Evolutionary conservation across 2,797 vertebrate genomes (phyloP).

Genomic region (Schizopygopsis malacanthus): DNA sequence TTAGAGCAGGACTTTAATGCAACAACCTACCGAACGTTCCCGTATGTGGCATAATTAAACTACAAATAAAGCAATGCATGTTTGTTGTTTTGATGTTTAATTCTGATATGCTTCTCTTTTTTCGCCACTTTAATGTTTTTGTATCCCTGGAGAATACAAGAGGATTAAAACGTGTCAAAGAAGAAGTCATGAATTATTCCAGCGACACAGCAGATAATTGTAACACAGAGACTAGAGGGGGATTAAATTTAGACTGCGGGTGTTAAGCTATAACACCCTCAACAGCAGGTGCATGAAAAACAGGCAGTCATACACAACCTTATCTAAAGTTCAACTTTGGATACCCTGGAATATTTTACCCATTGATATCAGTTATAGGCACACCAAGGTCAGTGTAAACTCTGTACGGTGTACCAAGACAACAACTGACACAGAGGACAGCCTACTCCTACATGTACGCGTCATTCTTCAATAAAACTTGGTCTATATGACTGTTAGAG

Average conservation of each 20-base stretch:
- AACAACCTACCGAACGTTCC: slow-evolving; percentile 8
- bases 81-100: slow-evolving; percentile 19
- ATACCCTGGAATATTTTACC: slow-evolving; percentile 18
- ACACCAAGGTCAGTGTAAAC: background rate
- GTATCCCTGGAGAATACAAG: slow-evolving; percentile 42
- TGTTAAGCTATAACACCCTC: slow-evolving; percentile 42
- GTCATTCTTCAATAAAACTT: background rate
- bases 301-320: slow-evolving; percentile 31
- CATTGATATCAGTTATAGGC: background rate
- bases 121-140: slow-evolving; percentile 21
- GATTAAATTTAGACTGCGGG: slow-evolving; percentile 35
- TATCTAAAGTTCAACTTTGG: slow-evolving; percentile 23
- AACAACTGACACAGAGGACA: background rate
- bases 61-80: slow-evolving; percentile 31
- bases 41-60: slow-evolving; percentile 44
- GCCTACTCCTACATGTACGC: too few species aligned
- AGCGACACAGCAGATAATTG: slow-evolving; percentile 45
- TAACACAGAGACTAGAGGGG: slow-evolving; percentile 45
- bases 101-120: slow-evolving; percentile 3
- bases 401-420: background rate
- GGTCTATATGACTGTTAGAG: background rate
- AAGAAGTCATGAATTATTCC: slow-evolving; percentile 55
- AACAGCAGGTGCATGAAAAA: slow-evolving; percentile 34
- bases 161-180: slow-evolving; percentile 47
- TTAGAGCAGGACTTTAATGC: slow-evolving; percentile 7